Evolutionary conservation across 1,140 invertebrate genomes (phyloP), one percentile per base, ranked within the genome.

Genomic region (Trachymyrmex cornetzi): DNA sequence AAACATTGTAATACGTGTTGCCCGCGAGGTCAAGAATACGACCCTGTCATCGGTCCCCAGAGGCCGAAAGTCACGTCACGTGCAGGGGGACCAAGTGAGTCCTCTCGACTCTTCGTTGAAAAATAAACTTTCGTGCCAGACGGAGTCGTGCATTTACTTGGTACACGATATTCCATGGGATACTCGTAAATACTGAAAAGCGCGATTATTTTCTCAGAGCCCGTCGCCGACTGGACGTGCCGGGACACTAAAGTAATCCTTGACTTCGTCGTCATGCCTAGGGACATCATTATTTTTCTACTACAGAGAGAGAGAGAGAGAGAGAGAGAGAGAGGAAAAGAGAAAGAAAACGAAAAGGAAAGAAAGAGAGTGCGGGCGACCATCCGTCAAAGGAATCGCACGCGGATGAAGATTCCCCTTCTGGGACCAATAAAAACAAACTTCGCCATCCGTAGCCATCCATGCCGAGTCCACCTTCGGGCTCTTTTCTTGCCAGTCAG

Each of bases 121-220:
- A 89, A 89, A 91, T 90, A 91, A 89, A 92, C 86, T 82, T 87
- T 81, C 77, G 64, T 67, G n/a, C 38, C 44, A 57, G 64, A 27
- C 61, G 48, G 34, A 59, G 66, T 87, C 81, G 74, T 64, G 81
- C 77, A 87, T 91, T 93, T 91, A 81, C 85, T 77, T 59, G 81
- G 87, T 74, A 90, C 88, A 91, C 64, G 88, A 88, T 89, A 85
- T 91, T 87, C 61, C 74, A 22, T 69, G 66, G 61, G 81, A 85
- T 88, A 82, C 87, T 85, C 87, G 90, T 93, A 93, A 94, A 94
- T 92, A 94, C 81, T 74, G 86, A 64, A 93, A 92, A 93, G 77
- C 77, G 77, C 88, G 88, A 91, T 92, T 92, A 93, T 92, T 92
- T 93, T 93, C 75, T 87, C 89, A 90, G 87, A 72, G 85, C 50